Evolutionary conservation across 2,888 invertebrate species (phyloP).

Genomic region (Blastobasis lacticolella): DNA sequence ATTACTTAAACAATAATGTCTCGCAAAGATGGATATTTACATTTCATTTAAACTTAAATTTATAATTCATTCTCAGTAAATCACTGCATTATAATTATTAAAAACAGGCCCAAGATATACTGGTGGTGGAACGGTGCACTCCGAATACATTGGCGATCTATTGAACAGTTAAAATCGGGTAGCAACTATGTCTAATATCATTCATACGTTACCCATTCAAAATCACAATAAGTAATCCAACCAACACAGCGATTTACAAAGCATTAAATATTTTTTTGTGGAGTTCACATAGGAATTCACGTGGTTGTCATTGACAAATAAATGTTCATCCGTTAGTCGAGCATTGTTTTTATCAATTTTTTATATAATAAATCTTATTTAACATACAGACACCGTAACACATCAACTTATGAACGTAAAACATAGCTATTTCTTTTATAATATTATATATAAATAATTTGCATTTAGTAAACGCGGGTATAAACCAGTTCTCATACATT

Average conservation of each 20-base stretch:
- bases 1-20: slow-evolving; percentile 41
- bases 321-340: slow-evolving; percentile 27
- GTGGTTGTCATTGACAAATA: slow-evolving; percentile 31
- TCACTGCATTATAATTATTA: neutral
- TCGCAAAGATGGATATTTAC: slow-evolving; percentile 47
- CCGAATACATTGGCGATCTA: neutral
- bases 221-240: slow-evolving; percentile 26
- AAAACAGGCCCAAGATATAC: no score
- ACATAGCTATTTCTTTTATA: neutral
- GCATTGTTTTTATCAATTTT: slow-evolving; percentile 9
- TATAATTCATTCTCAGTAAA: slow-evolving; percentile 10
- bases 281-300: slow-evolving; percentile 23
- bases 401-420: slow-evolving; percentile 23
- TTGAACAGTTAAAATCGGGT: neutral
- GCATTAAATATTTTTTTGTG: slow-evolving; percentile 27
- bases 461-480: no score
- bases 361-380: slow-evolving; percentile 21
- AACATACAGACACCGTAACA: slow-evolving; percentile 31
- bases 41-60: slow-evolving; percentile 23
- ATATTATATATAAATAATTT: no score
- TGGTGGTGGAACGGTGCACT: neutral
- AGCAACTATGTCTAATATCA: slow-evolving; percentile 1
- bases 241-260: slow-evolving; percentile 25
- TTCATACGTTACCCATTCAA: slow-evolving; percentile 26
- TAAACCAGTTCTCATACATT: no score